Base-by-base conservation (phyloP, 1,140 invertebrate species). In the Telenomus remus region DNA sequence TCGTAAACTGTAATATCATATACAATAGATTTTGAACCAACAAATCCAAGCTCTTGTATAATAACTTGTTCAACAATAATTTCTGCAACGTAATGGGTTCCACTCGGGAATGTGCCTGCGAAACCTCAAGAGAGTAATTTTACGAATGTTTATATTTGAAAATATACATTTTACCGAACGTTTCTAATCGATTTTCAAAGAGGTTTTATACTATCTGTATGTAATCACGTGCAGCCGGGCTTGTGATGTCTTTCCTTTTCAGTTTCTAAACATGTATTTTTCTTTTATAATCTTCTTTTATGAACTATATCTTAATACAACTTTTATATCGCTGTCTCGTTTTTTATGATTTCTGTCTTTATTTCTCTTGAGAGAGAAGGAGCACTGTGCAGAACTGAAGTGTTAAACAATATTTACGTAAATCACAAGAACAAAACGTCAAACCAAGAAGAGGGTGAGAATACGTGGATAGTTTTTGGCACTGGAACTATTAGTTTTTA, bases 401-500 rank as follows among this genome's bases (percentile, higher is more conserved):
- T n/a, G n/a, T n/a, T n/a, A n/a, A n/a, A n/a, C n/a, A n/a, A n/a
- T n/a, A n/a, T 27, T 27, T 27, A 27, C 19, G 6, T 27, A 27
- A 27, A 27, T 27, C 19, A n/a, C n/a, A 27, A 27, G 19, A 6
- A 27, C 19, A 27, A 27, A 27, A 27, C 1, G 19, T 27, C 19
- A 27, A 27, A 27, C 19, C 19, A 27, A 27, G 3, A 39, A 39
- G 9, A 39, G n/a, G 9, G 37, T 11, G 9, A 39, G 9, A 39
- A 39, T 4, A 39, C 9, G n/a, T n/a, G n/a, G n/a, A 39, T 39
- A 11, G n/a, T 39, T 39, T 50, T 60, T 60, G 47, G 37, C 33
- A 13, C 15, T 64, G 49, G 43, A 47, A 13, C 6, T 53, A 68
- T 54, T 68, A 47, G 43, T 48, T 69, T 56, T 69, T 69, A 69